phyloP scores from a whole-genome alignment of 2,113 vertebrate species.

The Chaenocephalus aceratus region DNA sequence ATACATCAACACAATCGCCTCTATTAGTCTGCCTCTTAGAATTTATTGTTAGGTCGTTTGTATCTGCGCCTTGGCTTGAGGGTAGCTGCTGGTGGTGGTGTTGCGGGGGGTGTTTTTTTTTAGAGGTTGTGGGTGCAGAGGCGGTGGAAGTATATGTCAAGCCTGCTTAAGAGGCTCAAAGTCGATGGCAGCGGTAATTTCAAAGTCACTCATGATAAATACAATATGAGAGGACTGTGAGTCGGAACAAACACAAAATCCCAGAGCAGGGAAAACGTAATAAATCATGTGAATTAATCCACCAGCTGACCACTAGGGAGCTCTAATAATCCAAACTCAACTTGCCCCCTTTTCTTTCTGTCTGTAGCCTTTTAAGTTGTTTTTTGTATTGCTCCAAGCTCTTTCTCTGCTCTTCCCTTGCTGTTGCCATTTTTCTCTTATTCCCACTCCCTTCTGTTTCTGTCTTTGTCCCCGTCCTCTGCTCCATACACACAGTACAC shows the following conservation, averaged over 20 bases:
- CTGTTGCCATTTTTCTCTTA: conserved; percentile 8
- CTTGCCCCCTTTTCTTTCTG: conserved; percentile 32
- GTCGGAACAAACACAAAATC: conserved; percentile 61
- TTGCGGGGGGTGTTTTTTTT: neutral
- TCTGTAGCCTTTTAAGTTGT: neutral
- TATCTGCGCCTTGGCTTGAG: conserved; percentile 32
- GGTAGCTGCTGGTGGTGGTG: neutral
- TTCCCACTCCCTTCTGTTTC: conserved; percentile 18
- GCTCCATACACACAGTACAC: neutral
- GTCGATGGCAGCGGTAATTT: conserved; percentile 60
- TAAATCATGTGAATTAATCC: conserved; percentile 71
- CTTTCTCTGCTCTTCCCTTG: conserved; percentile 5
- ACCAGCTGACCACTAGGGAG: conserved; percentile 69
- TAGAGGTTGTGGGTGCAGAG: conserved; percentile 11
- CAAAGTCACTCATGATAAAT: conserved; percentile 66
- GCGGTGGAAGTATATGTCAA: conserved; percentile 49
- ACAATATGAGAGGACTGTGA: conserved; percentile 45
- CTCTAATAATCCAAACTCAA: conserved; percentile 70
- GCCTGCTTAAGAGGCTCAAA: conserved; percentile 70
- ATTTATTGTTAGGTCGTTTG: conserved; percentile 62
- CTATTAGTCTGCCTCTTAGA: conserved; percentile 63
- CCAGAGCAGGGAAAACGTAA: conserved; percentile 55
- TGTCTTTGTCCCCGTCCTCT: conserved; percentile 18
- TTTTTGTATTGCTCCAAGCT: neutral
- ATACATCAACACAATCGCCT: conserved; percentile 72